A percentile compares a stretch with the other conserved stretches of the same genome.
These are phyloP conservation scores for Volucella inanis DNA, from an alignment of 2,888 invertebrate species.

Conservation along the genomic window DNA sequence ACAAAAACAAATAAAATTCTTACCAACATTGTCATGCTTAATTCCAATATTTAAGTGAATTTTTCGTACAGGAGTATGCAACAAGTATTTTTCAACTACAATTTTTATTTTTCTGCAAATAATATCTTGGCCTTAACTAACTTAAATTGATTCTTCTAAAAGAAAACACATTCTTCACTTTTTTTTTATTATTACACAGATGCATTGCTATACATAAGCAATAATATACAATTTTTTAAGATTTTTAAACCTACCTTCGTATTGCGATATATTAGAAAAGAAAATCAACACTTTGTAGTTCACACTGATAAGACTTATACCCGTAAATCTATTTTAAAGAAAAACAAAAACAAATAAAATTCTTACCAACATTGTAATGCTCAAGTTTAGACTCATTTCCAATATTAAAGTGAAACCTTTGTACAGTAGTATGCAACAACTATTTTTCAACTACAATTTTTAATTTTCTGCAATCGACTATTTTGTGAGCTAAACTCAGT, in stretches of 20 bases:
- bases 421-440: too few species aligned
- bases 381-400: background rate
- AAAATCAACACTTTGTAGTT: background rate
- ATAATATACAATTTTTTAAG: too few species aligned
- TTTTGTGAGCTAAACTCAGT: conserved; percentile 55
- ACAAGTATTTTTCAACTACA: conserved; percentile 30
- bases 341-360: conserved; percentile 8
- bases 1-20: conserved; percentile 21
- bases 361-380: conserved; percentile 59
- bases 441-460: conserved; percentile 40
- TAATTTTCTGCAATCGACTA: conserved; percentile 42
- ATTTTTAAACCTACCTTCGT: too few species aligned
- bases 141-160: too few species aligned
- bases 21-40: conserved; percentile 54
- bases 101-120: conserved; percentile 29
- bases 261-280: too few species aligned
- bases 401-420: too few species aligned
- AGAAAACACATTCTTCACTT: too few species aligned
- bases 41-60: background rate
- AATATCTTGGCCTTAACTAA: too few species aligned
- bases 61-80: too few species aligned
- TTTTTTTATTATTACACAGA: too few species aligned
- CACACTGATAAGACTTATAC: background rate
- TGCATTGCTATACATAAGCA: too few species aligned
- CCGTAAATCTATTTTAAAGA: background rate